Evolutionary conservation across 2,113 vertebrate genomes (phyloP), one percentile per base, ranked within the genome.

Genomic region (Phylloscopus whistleri): DNA sequence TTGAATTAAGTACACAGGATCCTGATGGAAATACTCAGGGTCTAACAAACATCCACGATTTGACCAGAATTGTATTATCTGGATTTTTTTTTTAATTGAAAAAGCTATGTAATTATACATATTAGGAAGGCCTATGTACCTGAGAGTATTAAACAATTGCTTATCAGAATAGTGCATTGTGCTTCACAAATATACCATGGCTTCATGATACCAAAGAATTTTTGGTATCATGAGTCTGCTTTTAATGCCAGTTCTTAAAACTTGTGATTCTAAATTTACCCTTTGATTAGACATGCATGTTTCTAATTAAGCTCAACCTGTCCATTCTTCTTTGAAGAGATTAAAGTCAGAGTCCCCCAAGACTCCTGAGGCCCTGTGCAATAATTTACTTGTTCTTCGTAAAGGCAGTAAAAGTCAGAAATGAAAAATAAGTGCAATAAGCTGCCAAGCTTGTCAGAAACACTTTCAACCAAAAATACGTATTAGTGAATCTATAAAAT

Each of bases 241-340:
- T 83, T 81, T 84, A 94, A 73, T 26, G 43, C 5, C 66, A 84
- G 7, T 30, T 67, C 64, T 79, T 85, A 58, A 85, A 85, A 79
- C 35, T 19, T 55, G 43, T 0, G 4, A 66, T 94, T 86, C 64
- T 70, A 77, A 94, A 68, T 73, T 30, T 78, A 84, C 31, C 27
- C 39, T 90, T 84, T 88, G 24, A 92, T 91, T 90, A 90, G 67
- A 77, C 39, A 44, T 56, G 51, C 17, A 37, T 24, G 35, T 70
- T 94, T 90, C 72, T 74, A 85, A 84, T 78, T 95, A 88, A 92
- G 60, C 31, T 70, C 55, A 81, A 96, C 85, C 64, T 86, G 77
- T 35, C 67, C 87, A 62, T 80, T 70, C 59, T 85, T 87, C 91
- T 94, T 89, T 48, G 58, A 82, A 74, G 49, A 89, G 41, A 93